Evolutionary conservation across 1,140 invertebrate genomes (phyloP).

Genomic region (Hyles euphorbiae): DNA sequence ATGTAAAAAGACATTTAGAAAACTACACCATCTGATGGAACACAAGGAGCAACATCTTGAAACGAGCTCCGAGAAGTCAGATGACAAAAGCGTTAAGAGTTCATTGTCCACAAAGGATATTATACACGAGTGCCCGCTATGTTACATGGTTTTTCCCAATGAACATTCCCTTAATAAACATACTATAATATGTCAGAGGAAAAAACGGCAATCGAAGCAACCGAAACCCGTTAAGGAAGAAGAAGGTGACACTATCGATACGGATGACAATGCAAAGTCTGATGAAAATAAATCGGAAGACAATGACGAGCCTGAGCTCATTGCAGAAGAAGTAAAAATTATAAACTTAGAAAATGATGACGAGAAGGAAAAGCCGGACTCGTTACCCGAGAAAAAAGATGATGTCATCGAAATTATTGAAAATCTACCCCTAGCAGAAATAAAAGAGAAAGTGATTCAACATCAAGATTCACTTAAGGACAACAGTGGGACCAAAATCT

Average conservation of each 20-base stretch:
- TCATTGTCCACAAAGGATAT: constrained; percentile 68
- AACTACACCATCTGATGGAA: constrained; percentile 65
- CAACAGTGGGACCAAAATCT: no score
- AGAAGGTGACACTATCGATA: constrained; percentile 4
- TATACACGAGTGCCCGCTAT: constrained; percentile 72
- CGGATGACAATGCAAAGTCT: neutral
- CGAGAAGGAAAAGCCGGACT: neutral
- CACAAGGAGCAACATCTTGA: constrained; percentile 71
- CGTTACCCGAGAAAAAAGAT: neutral
- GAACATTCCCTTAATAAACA: constrained; percentile 72
- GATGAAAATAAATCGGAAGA: constrained; percentile 6
- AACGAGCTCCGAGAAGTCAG: constrained; percentile 61
- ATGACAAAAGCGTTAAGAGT: constrained; percentile 62
- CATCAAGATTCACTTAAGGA: neutral
- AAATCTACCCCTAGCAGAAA: constrained; percentile 9
- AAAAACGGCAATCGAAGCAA: constrained; percentile 62
- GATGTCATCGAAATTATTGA: neutral
- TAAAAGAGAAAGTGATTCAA: constrained; percentile 18
- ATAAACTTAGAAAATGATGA: constrained; percentile 16
- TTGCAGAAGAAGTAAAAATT: constrained; percentile 13
- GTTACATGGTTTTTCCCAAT: constrained; percentile 75
- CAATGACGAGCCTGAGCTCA: constrained; percentile 17
- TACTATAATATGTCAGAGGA: constrained; percentile 56
- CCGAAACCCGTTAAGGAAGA: constrained; percentile 16
- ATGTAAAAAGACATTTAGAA: constrained; percentile 70